Evolutionary conservation across 2,888 invertebrate genomes (phyloP), one percentile per base, ranked within the genome.

Genomic region (Plebejus melissa): DNA sequence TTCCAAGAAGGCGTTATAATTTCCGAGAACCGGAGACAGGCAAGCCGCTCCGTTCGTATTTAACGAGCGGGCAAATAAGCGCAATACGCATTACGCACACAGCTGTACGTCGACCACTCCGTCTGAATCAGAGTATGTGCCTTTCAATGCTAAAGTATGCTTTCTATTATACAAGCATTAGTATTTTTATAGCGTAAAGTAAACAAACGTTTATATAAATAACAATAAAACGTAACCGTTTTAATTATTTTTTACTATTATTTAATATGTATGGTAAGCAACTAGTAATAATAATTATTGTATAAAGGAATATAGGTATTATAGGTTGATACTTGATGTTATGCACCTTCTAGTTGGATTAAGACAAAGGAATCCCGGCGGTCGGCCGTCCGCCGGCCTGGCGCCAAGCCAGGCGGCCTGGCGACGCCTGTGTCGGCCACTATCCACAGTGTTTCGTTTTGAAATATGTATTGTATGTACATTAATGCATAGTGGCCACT

Each of bases 1-100:
- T 93, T 93, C 94, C 85, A 85, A 93, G 94, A 94, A 94, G 92
- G 92, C 93, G 90, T 93, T 91, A 93, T 90, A 91, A 89, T 90
- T 94, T 94, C 93, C 87, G 85, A 93, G 91, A 93, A 94, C 84
- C 86, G 87, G 88, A 88, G 91, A 91, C 92, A 91, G 89, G 88
- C 88, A 86, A 90, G 85, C 88, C 86, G 87, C 87, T 88, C 85
- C 82, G 84, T 84, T 87, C 86, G 86, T 87, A 87, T 86, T 84
- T 87, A 88, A 87, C 86, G 86, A 86, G 83, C 86, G 83, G 87
- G 88, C 88, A 90, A 90, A 90, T 90, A 90, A 88, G 84, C 87
- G 87, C 85, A 84, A 83, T 88, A 90, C 89, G 87, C 87, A 87
- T 84, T 85, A 87, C 85, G 83, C 86, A 86, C 87, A 85, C 84